Evolutionary conservation across 1,140 invertebrate species (phyloP).

Genomic region (Eupristina koningsbergeri): DNA sequence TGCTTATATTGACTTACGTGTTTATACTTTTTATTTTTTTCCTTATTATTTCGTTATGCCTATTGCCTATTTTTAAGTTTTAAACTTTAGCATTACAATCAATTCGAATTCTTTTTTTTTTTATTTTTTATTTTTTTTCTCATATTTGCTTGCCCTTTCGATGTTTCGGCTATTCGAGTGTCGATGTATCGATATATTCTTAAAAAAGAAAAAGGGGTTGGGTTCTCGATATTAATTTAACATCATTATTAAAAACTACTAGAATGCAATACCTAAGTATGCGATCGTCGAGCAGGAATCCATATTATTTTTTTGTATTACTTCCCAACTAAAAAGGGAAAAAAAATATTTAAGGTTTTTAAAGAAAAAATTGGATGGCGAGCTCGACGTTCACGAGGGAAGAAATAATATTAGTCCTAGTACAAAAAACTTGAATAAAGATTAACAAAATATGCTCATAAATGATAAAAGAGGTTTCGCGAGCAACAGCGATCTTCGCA

Average conservation of each 20-base stretch:
- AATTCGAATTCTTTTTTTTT: conserved; percentile 46
- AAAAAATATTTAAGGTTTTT: conserved; percentile 43
- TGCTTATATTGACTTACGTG: conserved; percentile 52
- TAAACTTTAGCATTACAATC: conserved; percentile 49
- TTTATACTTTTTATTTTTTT: conserved; percentile 47
- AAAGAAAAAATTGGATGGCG: conserved; percentile 47
- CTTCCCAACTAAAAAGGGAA: background rate
- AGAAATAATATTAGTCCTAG: conserved; percentile 58
- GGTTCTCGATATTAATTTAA: conserved; percentile 28
- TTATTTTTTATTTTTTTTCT: conserved; percentile 44
- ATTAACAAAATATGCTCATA: conserved; percentile 72
- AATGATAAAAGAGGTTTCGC: conserved; percentile 66
- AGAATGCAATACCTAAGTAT: conserved; percentile 51
- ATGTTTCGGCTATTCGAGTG: conserved; percentile 50
- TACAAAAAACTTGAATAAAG: conserved; percentile 68
- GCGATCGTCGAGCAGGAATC: conserved; percentile 48
- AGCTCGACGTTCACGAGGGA: conserved; percentile 56
- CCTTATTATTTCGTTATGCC: conserved; percentile 48
- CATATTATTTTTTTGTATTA: background rate
- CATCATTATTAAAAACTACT: conserved; percentile 51
- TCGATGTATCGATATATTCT: conserved; percentile 51
- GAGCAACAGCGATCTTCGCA: conserved; percentile 68
- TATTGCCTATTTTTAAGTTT: conserved; percentile 49
- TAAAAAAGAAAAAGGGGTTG: conserved; percentile 53
- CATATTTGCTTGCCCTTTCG: conserved; percentile 39